phyloP scores from a whole-genome alignment of 2,797 vertebrate genomes.

The Dendrocincla tyrannina region DNA sequence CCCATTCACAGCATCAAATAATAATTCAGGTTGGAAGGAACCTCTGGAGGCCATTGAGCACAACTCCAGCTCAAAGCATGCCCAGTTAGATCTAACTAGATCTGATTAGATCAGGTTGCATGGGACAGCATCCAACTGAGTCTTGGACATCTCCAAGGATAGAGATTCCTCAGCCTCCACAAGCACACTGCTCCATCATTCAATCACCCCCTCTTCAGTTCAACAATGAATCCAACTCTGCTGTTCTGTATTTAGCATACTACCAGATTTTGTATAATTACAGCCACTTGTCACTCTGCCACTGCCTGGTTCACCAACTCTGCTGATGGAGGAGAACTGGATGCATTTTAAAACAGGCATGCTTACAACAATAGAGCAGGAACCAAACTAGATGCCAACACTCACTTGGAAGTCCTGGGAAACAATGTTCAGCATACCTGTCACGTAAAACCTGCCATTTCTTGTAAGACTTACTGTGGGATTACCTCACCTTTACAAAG shows the following conservation, averaged over 20 bases:
- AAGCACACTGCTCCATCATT: background rate
- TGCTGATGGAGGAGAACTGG: background rate
- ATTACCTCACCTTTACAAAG: background rate
- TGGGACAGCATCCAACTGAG: background rate
- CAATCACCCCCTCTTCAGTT: background rate
- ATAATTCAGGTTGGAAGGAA: background rate
- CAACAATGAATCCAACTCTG: background rate
- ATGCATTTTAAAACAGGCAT: background rate
- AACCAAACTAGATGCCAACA: background rate
- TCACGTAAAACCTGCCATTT: background rate
- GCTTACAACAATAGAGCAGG: constrained; percentile 24
- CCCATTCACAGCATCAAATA: background rate
- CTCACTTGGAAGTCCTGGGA: background rate
- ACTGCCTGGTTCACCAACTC: background rate
- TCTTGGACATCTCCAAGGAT: background rate
- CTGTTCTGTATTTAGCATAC: background rate
- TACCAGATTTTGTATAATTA: background rate
- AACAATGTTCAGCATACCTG: background rate
- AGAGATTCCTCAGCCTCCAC: background rate
- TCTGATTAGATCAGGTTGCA: background rate
- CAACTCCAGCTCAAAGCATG: background rate
- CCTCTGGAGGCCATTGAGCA: background rate
- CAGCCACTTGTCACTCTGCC: background rate
- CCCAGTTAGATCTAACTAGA: background rate
- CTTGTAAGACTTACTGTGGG: background rate